A percentile compares a stretch with the other conserved stretches of the same genome.
Conservation (phyloP, 2,113 vertebrate species). For the Sinocyclocheilus anophthalmus region DNA sequence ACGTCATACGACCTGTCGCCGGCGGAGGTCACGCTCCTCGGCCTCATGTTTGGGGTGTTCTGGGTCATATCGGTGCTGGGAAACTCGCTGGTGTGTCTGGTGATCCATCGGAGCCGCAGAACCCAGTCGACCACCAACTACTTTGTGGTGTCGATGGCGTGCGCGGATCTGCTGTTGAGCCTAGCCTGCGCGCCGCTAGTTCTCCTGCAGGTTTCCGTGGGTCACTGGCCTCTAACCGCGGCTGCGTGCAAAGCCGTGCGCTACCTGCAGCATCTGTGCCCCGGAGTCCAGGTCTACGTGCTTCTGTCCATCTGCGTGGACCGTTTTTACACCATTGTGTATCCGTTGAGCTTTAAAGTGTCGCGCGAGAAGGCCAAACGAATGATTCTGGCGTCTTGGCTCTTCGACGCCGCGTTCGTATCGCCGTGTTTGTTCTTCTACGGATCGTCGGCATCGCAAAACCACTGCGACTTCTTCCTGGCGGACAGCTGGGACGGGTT, state of each 20-base stretch:
- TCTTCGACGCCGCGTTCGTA: conserved; percentile 79
- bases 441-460: conserved; percentile 60
- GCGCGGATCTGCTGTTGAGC: conserved; percentile 86
- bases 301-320: conserved; percentile 90
- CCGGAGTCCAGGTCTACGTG: conserved; percentile 86
- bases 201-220: conserved; percentile 81
- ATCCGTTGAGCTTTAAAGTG: conserved; percentile 93
- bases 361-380: conserved; percentile 92
- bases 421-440: conserved; percentile 85
- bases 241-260: conserved; percentile 79
- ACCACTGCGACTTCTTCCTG: conserved; percentile 86
- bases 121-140: conserved; percentile 93
- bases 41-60: conserved; percentile 76
- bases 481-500: conserved; percentile 81
- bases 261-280: conserved; percentile 86
- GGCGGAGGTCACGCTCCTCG: conserved; percentile 76
- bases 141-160: conserved; percentile 93
- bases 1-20: conserved; percentile 64
- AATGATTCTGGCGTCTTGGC: conserved; percentile 89
- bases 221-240: conserved; percentile 80
- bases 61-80: conserved; percentile 89
- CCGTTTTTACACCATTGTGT: conserved; percentile 91
- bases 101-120: conserved; percentile 90
- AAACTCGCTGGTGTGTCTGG: conserved; percentile 88
- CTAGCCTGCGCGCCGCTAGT: conserved; percentile 79